A percentile compares a stretch with the other conserved stretches of the same genome.
Evolutionary conservation across 2,888 invertebrate species (phyloP).

Genomic region (Lithodes maja): DNA sequence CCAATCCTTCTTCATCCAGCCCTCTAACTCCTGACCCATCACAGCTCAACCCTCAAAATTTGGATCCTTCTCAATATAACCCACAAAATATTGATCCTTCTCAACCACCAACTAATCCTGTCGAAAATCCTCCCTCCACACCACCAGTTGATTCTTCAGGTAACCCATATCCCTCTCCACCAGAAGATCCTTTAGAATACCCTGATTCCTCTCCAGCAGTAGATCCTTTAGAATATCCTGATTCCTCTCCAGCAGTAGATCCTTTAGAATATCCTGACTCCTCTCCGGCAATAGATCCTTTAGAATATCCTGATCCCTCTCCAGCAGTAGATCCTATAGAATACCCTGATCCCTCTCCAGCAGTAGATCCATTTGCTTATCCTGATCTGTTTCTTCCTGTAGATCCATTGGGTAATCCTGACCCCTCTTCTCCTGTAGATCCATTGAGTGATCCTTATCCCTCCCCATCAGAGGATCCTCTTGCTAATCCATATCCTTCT

Average conservation of each 20-base stretch:
- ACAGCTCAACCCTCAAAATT: background rate
- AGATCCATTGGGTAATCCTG: too few species aligned
- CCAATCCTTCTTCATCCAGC: background rate
- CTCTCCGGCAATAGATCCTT: background rate
- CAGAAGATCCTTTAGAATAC: background rate
- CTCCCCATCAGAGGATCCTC: too few species aligned
- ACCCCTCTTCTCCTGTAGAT: too few species aligned
- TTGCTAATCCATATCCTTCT: too few species aligned
- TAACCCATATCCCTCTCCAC: background rate
- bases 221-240: background rate
- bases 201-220: background rate
- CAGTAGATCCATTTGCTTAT: background rate
- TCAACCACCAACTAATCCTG: too few species aligned
- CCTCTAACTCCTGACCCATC: background rate
- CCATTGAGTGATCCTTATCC: too few species aligned
- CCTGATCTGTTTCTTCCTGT: too few species aligned
- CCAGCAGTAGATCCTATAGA: background rate
- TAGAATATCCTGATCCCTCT: background rate
- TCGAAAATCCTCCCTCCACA: background rate
- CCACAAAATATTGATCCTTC: background rate
- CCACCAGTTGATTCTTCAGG: background rate
- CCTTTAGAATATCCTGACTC: background rate
- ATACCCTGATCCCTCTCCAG: background rate
- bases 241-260: background rate
- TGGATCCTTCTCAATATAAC: background rate